Conservation (phyloP, 2,113 vertebrate species). For the Pluvialis apricaria region DNA sequence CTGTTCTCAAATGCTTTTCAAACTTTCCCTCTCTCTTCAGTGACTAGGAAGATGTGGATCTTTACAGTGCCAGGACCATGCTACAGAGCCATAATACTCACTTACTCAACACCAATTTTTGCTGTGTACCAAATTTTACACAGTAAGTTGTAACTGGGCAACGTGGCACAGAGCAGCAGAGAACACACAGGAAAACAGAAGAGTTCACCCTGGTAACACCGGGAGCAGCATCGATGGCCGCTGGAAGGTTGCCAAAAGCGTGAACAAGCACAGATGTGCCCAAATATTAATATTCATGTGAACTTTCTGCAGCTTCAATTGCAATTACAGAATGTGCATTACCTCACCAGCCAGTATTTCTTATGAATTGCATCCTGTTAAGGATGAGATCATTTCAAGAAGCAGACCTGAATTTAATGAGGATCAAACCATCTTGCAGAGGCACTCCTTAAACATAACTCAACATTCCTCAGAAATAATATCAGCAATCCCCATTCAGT, state of each 20-base stretch:
- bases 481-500: background rate
- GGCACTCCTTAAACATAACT: background rate
- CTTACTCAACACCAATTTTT: background rate
- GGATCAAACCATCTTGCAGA: background rate
- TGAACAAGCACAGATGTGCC: background rate
- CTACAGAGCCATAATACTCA: background rate
- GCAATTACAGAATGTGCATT: conserved; percentile 11
- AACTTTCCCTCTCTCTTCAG: background rate
- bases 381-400: conserved; percentile 29
- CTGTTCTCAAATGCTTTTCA: background rate
- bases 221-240: background rate
- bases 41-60: background rate
- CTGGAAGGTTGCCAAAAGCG: background rate
- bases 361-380: conserved; percentile 34
- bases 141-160: background rate
- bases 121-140: background rate
- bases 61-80: background rate
- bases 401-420: background rate
- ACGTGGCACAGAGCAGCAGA: background rate
- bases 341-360: conserved; percentile 15
- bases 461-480: background rate
- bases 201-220: background rate
- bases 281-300: conserved; percentile 3
- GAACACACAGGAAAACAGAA: background rate
- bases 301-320: conserved; percentile 1